Evolutionary conservation across 2,113 vertebrate species (phyloP), one percentile per base, ranked within the genome.

Genomic region (Dendropsophus ebraccatus): DNA sequence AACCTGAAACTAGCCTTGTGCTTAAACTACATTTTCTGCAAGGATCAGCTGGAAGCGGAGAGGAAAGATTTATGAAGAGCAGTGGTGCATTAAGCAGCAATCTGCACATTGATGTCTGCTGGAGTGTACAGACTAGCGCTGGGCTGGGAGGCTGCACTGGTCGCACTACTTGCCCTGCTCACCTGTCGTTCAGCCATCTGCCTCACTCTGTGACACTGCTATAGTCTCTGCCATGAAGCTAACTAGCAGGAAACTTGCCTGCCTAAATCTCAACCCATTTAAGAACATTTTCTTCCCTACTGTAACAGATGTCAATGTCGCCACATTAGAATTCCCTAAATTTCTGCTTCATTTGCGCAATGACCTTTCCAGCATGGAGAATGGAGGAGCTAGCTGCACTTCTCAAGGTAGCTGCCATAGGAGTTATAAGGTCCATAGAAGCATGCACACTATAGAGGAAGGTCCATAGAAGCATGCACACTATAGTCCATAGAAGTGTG

Each of bases 81-180:
- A 81, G 37, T 74, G 23, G 54, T 81, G 87, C 82, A 74, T 62
- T 80, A 81, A 87, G 75, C 37, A 87, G 52, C 62, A 81, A 67
- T 85, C 69, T 47, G 87, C 25, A 80, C 75, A 78, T 35, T 49
- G 14, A 25, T 32, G 78, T 35, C 23, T 76, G 60, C 60, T 85
- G 87, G 60, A 35, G 72, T 49, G 32, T 85, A n/a, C 6, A 50
- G 82, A 81, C 49, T 74, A 75, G 56, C 87, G 74, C 87, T 47
- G 12, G 77, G 25, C 67, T 78, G 60, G 35, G 58, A 35, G 78
- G 78, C 28, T 25, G 35, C 50, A 25, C 79, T n/a, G 19, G 67
- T 60, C 35, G 45, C 70, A 87, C 12, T 28, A 19, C 14, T 56
- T 73, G 54, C n/a, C 41, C 82, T 73, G 45, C 52, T 56, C 69